A percentile compares a stretch with the other conserved stretches of the same genome.
phyloP scores from a whole-genome alignment of 2,113 vertebrate genomes.

The Corydoras sp. region DNA sequence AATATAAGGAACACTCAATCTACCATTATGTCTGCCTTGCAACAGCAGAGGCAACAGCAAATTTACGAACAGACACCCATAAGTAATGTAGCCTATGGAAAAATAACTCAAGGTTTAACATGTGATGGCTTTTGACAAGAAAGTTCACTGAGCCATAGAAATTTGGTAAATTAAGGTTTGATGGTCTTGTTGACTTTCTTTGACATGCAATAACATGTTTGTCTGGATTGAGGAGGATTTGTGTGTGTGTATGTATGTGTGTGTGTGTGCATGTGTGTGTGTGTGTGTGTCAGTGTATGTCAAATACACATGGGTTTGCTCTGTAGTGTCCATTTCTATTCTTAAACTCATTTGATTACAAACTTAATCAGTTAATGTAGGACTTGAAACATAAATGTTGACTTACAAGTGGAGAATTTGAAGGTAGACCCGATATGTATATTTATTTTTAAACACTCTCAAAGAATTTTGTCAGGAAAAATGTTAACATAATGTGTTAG shows the following conservation, averaged over 20 bases:
- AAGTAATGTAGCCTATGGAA: conserved; percentile 26
- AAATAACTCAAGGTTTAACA: conserved; percentile 18
- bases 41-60: conserved; percentile 27
- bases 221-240: conserved; percentile 25
- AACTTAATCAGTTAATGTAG: too few relatives aligned
- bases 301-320: conserved; percentile 25
- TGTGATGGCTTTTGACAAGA: conserved; percentile 13
- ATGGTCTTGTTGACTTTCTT: conserved; percentile 2
- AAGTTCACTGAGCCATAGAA: conserved; percentile 15
- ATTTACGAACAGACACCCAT: conserved; percentile 32
- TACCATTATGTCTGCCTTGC: conserved; percentile 36
- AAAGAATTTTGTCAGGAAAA: too few relatives aligned
- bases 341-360: too few relatives aligned
- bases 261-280: too few relatives aligned
- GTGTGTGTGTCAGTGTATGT: too few relatives aligned
- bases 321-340: conserved; percentile 27
- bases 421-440: too few relatives aligned
- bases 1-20: conserved; percentile 43
- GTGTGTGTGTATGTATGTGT: conserved; percentile 13
- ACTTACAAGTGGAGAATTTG: too few relatives aligned
- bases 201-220: conserved; percentile 21
- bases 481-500: too few relatives aligned
- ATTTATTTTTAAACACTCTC: too few relatives aligned
- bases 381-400: too few relatives aligned
- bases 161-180: conserved; percentile 6